These are phyloP conservation scores for Ramphastos sulfuratus DNA, from an alignment of 2,113 vertebrate species.

Conservation along the genomic window DNA sequence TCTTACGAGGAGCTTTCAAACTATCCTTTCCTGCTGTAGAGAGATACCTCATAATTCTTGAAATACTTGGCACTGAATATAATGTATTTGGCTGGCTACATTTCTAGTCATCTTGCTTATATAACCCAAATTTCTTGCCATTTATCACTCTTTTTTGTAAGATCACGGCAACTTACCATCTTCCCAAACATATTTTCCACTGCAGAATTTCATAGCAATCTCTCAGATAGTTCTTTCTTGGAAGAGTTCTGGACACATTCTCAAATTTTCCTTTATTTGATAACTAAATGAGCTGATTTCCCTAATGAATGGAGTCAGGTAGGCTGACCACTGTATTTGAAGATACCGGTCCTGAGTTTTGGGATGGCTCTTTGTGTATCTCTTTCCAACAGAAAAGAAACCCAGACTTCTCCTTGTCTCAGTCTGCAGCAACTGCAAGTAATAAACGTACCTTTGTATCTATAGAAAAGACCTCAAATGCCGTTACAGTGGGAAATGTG, in stretches of 20 bases:
- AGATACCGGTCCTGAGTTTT: neutral
- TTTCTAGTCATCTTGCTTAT: neutral
- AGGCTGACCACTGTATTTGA: neutral
- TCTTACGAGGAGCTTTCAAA: neutral
- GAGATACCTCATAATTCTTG: neutral
- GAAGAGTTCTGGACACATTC: neutral
- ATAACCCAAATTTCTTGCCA: neutral
- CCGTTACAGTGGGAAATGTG: neutral
- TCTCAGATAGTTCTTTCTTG: neutral
- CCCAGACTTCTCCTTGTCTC: neutral
- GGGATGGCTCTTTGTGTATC: neutral
- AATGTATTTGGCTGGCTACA: neutral
- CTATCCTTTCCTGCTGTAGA: neutral
- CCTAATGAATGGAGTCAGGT: neutral
- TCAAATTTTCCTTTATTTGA: neutral
- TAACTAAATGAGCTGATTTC: neutral
- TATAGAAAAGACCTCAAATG: neutral
- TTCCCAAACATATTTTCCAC: neutral
- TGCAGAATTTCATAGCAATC: neutral
- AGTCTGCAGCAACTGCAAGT: neutral
- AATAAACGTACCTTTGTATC: neutral
- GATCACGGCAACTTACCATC: neutral
- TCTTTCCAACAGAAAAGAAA: neutral
- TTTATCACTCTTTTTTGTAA: neutral
- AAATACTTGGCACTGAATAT: constrained; percentile 5